Percentiles rank a stretch among this genome's conserved stretches.
phyloP scores from a whole-genome alignment of 2,888 invertebrate genomes.

The Leptura quadrifasciata region DNA sequence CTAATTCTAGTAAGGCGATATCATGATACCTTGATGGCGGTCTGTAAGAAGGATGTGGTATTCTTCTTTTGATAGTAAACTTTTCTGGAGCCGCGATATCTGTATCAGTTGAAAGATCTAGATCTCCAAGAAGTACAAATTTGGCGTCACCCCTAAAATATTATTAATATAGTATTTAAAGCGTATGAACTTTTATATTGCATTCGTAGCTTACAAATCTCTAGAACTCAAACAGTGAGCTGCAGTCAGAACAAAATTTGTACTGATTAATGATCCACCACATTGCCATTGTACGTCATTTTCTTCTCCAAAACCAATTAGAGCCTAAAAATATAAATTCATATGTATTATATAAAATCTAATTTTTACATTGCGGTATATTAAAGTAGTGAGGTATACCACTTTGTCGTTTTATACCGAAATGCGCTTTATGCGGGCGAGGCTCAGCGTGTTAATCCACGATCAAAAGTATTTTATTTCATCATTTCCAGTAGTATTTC shows the following conservation, averaged over 20 bases:
- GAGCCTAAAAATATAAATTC: slow-evolving; percentile 36
- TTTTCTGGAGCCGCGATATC: slow-evolving; percentile 71
- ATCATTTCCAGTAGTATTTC: too few species aligned
- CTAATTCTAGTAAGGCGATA: slow-evolving; percentile 73
- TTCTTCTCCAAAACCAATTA: slow-evolving; percentile 43
- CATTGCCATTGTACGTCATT: slow-evolving; percentile 71
- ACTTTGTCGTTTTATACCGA: too few species aligned
- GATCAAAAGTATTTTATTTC: too few species aligned
- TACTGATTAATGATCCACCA: slow-evolving; percentile 78
- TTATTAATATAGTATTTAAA: too few species aligned
- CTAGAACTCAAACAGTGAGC: slow-evolving; percentile 74
- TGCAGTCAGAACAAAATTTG: slow-evolving; percentile 77
- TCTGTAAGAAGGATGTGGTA: slow-evolving; percentile 72
- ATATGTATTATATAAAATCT: slow-evolving; percentile 14
- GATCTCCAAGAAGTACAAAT: slow-evolving; percentile 66
- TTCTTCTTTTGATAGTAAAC: slow-evolving; percentile 60
- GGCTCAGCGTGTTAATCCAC: too few species aligned
- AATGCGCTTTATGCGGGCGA: too few species aligned
- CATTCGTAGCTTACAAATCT: slow-evolving; percentile 39
- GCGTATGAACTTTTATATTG: too few species aligned
- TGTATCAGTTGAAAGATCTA: slow-evolving; percentile 67
- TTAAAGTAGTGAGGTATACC: too few species aligned
- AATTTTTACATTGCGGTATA: too few species aligned
- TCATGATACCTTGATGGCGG: slow-evolving; percentile 73
- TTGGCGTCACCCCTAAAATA: slow-evolving; percentile 49